phyloP scores from a whole-genome alignment of 2,113 vertebrate genomes.

The Ophiodon elongatus region DNA sequence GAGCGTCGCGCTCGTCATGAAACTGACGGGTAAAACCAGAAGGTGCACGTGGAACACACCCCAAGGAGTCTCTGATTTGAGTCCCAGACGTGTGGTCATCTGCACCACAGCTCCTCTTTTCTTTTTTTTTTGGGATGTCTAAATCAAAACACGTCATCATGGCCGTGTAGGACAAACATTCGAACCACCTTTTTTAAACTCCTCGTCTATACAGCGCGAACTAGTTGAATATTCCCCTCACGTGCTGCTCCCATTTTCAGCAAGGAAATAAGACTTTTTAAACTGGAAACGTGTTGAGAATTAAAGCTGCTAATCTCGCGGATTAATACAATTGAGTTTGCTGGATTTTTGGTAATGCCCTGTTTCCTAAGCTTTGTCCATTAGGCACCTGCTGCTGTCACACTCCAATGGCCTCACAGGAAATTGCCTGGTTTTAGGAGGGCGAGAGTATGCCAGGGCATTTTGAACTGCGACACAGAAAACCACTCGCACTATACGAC shows the following conservation, averaged over 20 bases:
- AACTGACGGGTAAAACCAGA: constrained; percentile 49
- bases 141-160: not conserved
- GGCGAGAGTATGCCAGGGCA: constrained; percentile 48
- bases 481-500: constrained; percentile 30
- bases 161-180: not conserved
- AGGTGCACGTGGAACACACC: not conserved
- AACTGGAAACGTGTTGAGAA: constrained; percentile 75
- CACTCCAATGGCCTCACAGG: constrained; percentile 65
- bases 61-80: constrained; percentile 16
- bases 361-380: constrained; percentile 79
- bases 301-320: constrained; percentile 80
- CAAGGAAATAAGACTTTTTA: constrained; percentile 76
- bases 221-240: constrained; percentile 61
- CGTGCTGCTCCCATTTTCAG: constrained; percentile 66
- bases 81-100: not conserved
- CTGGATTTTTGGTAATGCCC: constrained; percentile 80
- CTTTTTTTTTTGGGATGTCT: not conserved
- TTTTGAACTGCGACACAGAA: constrained; percentile 62
- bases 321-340: constrained; percentile 86
- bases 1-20: constrained; percentile 26
- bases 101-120: not conserved
- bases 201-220: not conserved
- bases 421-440: constrained; percentile 77
- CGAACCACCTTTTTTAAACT: constrained; percentile 30
- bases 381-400: constrained; percentile 81